A percentile compares a stretch with the other conserved stretches of the same genome.
Evolutionary conservation across 1,140 invertebrate species (phyloP).

Genomic region (Drosophila ironensis): DNA sequence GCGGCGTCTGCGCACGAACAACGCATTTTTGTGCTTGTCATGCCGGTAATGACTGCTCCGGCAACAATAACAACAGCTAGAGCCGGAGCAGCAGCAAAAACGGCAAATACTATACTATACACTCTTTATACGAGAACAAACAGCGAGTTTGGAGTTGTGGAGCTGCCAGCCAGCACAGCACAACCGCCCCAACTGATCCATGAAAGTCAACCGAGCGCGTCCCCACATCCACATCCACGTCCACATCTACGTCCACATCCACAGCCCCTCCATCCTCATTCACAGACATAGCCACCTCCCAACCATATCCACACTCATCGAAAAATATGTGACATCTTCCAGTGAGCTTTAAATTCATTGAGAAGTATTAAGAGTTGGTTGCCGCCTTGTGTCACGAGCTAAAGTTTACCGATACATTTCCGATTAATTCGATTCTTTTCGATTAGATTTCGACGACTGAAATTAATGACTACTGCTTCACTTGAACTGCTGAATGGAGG

Average conservation of each 20-base stretch:
- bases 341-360: too few relatives aligned
- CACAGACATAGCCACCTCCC: background rate
- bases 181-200: constrained; percentile 79
- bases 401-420: too few relatives aligned
- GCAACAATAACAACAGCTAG: constrained; percentile 7
- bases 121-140: constrained; percentile 23
- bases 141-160: constrained; percentile 60
- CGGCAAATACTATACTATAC: constrained; percentile 8
- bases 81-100: too few relatives aligned
- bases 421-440: too few relatives aligned
- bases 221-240: constrained; percentile 40
- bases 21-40: constrained; percentile 81
- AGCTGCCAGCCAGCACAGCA: constrained; percentile 47
- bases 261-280: too few relatives aligned
- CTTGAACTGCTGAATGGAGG: too few relatives aligned
- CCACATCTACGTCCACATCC: constrained; percentile 6
- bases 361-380: too few relatives aligned
- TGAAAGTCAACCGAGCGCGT: constrained; percentile 78
- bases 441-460: too few relatives aligned
- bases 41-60: constrained; percentile 76
- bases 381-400: too few relatives aligned
- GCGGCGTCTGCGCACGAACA: constrained; percentile 61
- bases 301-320: background rate
- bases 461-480: too few relatives aligned
- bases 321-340: background rate